Conservation (phyloP, 2,113 vertebrate species). For the Periophthalmodon schlosseri region DNA sequence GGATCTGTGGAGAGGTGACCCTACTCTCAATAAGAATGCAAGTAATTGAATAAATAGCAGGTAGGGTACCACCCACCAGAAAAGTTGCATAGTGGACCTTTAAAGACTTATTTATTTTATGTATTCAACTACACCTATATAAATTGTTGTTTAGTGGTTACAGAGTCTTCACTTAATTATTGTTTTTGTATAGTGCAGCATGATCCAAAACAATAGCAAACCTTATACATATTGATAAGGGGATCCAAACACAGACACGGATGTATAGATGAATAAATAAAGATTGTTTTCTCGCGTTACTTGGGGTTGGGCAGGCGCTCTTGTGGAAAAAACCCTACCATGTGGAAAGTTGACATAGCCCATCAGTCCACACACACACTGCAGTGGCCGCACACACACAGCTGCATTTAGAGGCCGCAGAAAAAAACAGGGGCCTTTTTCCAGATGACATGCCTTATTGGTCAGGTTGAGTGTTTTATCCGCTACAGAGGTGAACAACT, state of each 20-base stretch:
- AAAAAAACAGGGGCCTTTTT: slow-evolving; percentile 20
- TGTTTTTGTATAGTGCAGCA: background rate
- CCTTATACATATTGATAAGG: background rate
- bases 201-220: background rate
- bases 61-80: too few relatives aligned
- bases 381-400: too few relatives aligned
- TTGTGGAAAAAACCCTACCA: slow-evolving; percentile 3
- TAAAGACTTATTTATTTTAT: background rate
- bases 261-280: slow-evolving; percentile 10
- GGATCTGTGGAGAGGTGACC: background rate
- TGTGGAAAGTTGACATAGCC: background rate
- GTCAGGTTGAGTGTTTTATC: slow-evolving; percentile 56
- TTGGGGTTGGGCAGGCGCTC: background rate
- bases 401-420: slow-evolving; percentile 31
- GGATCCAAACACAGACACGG: background rate
- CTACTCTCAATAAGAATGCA: background rate
- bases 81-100: too few relatives aligned
- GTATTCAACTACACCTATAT: background rate
- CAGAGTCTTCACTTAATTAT: background rate
- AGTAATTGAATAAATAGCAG: too few relatives aligned
- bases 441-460: slow-evolving; percentile 39
- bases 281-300: background rate
- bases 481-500: slow-evolving; percentile 43
- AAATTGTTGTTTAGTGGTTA: background rate
- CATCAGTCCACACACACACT: background rate